Base-by-base conservation (phyloP, 1,140 invertebrate species). In the Diachasmimorpha longicaudata region DNA sequence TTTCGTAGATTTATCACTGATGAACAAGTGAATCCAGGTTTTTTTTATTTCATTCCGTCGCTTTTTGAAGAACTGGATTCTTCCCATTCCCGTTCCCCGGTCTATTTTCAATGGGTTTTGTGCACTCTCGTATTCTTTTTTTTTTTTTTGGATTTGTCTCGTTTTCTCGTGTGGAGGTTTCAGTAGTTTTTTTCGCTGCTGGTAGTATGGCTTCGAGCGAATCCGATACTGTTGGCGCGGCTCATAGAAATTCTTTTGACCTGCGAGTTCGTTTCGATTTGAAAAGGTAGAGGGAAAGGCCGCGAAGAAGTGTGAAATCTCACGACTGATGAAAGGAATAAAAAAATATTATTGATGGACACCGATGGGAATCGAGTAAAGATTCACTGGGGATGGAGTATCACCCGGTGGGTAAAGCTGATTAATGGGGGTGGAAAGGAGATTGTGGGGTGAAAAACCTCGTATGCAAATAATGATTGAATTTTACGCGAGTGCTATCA, bases 181-280 rank as follows among this genome's bases (percentile, higher is more conserved):
- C 9, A 42, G 9, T 42, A 11, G 4, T 42, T 42, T 42, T 42
- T 42, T 39, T 10, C 39, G 4, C 4, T 42, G 39, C 9, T 42
- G 4, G 39, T 42, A 42, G 9, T 42, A 42, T 42, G 39, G 39
- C 39, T 42, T 42, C 39, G 39, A 76, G 68, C 23, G 42, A 77
- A 77, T 71, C 76, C 55, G 72, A 77, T 75, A 71, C 69, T 58
- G 48, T 58, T 71, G 72, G 48, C 39, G 70, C 14, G 68, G 44
- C 63, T 74, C 76, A 73, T 74, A 74, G 52, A 77, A 77, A 74
- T 77, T 74, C 76, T 71, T 77, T 70, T 63, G 68, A 77, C 48
- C 37, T 16, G 19, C 39, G 42, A 70, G 42, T 48, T 70, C 44
- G 46, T 70, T 70, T 48, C 44, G 31, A 19, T n/a, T 70, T 44